Evolutionary conservation across 2,113 vertebrate species (phyloP).

Genomic region (Actenoides lindsayi): DNA sequence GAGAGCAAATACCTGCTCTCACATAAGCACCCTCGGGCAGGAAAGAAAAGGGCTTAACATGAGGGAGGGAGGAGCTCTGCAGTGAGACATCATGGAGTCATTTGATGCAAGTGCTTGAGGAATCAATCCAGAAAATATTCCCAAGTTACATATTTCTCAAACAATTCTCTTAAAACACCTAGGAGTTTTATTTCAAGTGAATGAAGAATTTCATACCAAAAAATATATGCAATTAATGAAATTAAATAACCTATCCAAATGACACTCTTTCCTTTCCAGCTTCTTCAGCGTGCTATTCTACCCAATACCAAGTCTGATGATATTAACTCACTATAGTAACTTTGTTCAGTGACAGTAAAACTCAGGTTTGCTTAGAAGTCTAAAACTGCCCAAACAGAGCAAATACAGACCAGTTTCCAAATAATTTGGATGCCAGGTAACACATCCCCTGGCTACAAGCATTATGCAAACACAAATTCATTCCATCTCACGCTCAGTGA

Average conservation of each 20-base stretch:
- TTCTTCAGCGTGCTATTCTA: not conserved
- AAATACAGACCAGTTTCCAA: not conserved
- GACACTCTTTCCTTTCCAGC: not conserved
- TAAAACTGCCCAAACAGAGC: not conserved
- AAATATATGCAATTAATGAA: not conserved
- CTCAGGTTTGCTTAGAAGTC: not conserved
- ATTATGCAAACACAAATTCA: not conserved
- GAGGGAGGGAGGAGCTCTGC: not conserved
- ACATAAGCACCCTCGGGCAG: not conserved
- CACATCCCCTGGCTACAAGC: not conserved
- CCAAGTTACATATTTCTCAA: accelerated
- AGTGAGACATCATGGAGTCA: not conserved
- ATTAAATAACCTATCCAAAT: not conserved
- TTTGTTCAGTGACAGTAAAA: not conserved
- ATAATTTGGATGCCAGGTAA: not conserved
- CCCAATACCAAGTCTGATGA: not conserved
- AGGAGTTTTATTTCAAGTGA: not conserved
- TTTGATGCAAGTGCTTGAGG: not conserved
- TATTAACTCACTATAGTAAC: not conserved
- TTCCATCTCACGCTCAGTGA: not conserved
- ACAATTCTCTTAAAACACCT: not conserved
- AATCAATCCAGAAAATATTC: not conserved
- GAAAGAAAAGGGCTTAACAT: not conserved
- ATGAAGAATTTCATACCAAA: not conserved
- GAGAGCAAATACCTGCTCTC: not conserved